Evolutionary conservation across 2,888 invertebrate species (phyloP).

Genomic region (Acanthosepion pharaonis): DNA sequence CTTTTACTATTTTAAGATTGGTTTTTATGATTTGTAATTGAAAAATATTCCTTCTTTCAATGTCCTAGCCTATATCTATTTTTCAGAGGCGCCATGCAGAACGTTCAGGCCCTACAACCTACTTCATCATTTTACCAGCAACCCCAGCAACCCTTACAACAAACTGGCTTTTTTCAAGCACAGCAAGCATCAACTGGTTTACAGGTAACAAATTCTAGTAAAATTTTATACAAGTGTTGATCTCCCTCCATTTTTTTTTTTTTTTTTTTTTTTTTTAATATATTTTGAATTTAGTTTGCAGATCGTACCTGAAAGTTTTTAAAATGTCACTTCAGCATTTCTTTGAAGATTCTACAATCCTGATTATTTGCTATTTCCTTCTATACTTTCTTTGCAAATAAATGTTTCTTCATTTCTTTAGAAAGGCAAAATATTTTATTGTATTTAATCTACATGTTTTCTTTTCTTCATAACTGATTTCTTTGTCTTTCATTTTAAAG

Average conservation of each 20-base stretch:
- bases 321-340: background rate
- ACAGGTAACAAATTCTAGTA: slow-evolving; percentile 58
- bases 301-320: background rate
- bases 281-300: too few relatives aligned
- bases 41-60: too few relatives aligned
- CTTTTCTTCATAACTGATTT: background rate
- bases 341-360: background rate
- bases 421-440: too few relatives aligned
- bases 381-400: too few relatives aligned
- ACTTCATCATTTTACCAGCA: slow-evolving; percentile 70
- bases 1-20: too few relatives aligned
- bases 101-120: slow-evolving; percentile 76
- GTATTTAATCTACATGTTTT: too few relatives aligned
- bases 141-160: slow-evolving; percentile 72
- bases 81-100: slow-evolving; percentile 51
- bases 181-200: slow-evolving; percentile 66
- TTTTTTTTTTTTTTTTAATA: too few relatives aligned
- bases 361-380: too few relatives aligned
- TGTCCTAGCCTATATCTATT: background rate
- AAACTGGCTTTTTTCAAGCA: slow-evolving; percentile 71
- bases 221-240: too few relatives aligned
- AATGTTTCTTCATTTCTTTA: too few relatives aligned
- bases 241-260: too few relatives aligned
- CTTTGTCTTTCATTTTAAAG: slow-evolving; percentile 54
- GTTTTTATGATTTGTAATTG: too few relatives aligned